These are phyloP conservation scores for Luperina nickerlii DNA, from an alignment of 2,888 invertebrate species.

Conservation along the genomic window DNA sequence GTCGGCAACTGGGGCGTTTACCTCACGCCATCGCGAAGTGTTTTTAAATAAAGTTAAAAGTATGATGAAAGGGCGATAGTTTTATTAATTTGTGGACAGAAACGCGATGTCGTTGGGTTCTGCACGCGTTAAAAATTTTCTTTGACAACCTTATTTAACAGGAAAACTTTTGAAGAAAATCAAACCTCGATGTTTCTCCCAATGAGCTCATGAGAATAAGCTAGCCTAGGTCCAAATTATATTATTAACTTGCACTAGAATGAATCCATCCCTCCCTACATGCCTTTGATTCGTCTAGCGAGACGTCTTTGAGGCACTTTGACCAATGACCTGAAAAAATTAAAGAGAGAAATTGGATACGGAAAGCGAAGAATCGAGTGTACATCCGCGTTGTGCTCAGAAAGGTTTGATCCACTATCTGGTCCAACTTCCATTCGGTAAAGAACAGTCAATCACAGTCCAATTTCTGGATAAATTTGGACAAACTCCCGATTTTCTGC, in stretches of 20 bases:
- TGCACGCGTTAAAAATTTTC: not conserved
- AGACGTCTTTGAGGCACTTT: conserved; percentile 19
- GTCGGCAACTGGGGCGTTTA: conserved; percentile 67
- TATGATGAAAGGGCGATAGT: conserved; percentile 40
- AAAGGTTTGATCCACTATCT: not conserved
- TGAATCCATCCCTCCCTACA: not conserved
- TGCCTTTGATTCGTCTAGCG: conserved; percentile 18
- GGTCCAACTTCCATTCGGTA: not conserved
- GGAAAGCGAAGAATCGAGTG: conserved; percentile 5
- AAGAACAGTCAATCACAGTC: not conserved
- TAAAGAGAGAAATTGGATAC: conserved; percentile 35
- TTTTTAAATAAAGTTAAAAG: conserved; percentile 41
- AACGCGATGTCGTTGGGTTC: not conserved
- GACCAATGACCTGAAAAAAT: conserved; percentile 51
- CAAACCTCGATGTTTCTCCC: not conserved
- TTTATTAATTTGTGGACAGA: conserved; percentile 9
- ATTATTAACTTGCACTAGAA: not conserved
- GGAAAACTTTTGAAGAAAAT: not conserved
- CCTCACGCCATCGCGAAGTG: conserved; percentile 57
- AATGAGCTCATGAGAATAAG: not conserved
- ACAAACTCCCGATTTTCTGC: not conserved
- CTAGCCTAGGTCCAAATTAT: not conserved
- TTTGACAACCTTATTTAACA: not conserved
- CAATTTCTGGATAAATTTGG: not conserved
- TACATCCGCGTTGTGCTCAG: not conserved